Conservation (phyloP, 2,888 invertebrate genomes). For the Bibio marci region DNA sequence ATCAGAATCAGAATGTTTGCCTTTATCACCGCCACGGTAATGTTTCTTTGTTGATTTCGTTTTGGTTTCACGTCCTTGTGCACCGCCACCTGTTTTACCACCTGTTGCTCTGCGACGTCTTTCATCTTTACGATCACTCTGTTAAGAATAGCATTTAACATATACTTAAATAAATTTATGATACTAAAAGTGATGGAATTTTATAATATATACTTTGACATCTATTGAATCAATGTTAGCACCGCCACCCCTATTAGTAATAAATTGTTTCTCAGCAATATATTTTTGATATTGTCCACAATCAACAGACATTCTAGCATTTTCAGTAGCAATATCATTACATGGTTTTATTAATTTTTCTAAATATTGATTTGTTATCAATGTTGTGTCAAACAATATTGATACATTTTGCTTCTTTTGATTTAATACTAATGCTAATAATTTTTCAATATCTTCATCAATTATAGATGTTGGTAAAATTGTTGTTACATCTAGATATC, state of each 20-base stretch:
- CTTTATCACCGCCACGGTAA: slow-evolving; percentile 32
- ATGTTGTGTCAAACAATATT: slow-evolving; percentile 41
- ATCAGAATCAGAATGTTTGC: slow-evolving; percentile 49
- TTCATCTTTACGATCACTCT: slow-evolving; percentile 68
- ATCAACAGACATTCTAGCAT: slow-evolving; percentile 49
- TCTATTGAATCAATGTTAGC: not conserved
- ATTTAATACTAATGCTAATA: slow-evolving; percentile 47
- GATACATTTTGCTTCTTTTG: slow-evolving; percentile 37
- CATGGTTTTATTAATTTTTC: slow-evolving; percentile 50
- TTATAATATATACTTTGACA: slow-evolving; percentile 5
- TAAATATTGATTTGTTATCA: slow-evolving; percentile 46
- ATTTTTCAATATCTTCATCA: slow-evolving; percentile 54
- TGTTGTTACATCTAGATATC: slow-evolving; percentile 66
- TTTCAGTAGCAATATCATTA: slow-evolving; percentile 42
- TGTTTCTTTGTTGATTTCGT: slow-evolving; percentile 85
- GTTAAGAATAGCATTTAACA: no score
- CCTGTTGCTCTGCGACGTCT: slow-evolving; percentile 71
- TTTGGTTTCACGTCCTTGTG: slow-evolving; percentile 88
- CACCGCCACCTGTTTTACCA: slow-evolving; percentile 82
- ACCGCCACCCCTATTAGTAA: slow-evolving; percentile 8
- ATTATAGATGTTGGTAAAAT: slow-evolving; percentile 69
- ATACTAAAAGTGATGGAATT: no score
- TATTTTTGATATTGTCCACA: slow-evolving; percentile 61
- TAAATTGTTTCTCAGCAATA: slow-evolving; percentile 46
- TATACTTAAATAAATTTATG: not conserved